These are phyloP conservation scores for Pachyseris speciosa DNA, from an alignment of 64 coral and sea anemone species.

Conservation along the genomic window DNA sequence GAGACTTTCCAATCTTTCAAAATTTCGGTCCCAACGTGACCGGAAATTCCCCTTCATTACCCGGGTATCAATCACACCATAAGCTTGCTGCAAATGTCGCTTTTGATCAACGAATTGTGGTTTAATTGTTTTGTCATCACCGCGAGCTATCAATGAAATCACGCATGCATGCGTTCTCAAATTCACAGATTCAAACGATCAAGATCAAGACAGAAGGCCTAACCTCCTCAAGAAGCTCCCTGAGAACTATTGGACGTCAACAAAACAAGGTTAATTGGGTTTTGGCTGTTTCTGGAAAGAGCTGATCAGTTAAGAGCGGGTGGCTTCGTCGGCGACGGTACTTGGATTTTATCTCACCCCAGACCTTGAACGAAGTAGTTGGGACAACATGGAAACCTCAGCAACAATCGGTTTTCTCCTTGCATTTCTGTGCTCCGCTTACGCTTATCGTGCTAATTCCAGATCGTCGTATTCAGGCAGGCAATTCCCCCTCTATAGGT, in stretches of 20 bases:
- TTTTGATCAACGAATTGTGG: background rate
- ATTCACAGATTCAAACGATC: background rate
- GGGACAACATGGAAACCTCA: background rate
- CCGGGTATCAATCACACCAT: background rate
- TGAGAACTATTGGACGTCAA: background rate
- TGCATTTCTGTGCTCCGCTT: background rate
- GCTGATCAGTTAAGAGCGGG: background rate
- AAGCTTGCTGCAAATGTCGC: background rate
- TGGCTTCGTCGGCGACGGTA: background rate
- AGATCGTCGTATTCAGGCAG: slow-evolving; percentile 11
- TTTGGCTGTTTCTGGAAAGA: background rate
- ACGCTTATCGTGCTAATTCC: background rate
- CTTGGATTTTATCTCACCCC: background rate
- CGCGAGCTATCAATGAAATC: background rate
- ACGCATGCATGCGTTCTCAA: slow-evolving; percentile 15
- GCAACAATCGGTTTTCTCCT: background rate
- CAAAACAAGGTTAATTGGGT: background rate
- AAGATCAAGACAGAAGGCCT: background rate
- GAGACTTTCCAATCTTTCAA: background rate
- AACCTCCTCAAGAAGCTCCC: background rate
- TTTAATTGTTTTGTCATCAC: slow-evolving; percentile 42
- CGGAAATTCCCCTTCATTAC: slow-evolving; percentile 27
- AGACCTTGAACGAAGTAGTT: background rate
- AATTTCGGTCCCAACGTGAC: background rate
- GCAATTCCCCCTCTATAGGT: background rate